phyloP scores from a whole-genome alignment of 2,797 vertebrate species.

The Xenentodon cancila region DNA sequence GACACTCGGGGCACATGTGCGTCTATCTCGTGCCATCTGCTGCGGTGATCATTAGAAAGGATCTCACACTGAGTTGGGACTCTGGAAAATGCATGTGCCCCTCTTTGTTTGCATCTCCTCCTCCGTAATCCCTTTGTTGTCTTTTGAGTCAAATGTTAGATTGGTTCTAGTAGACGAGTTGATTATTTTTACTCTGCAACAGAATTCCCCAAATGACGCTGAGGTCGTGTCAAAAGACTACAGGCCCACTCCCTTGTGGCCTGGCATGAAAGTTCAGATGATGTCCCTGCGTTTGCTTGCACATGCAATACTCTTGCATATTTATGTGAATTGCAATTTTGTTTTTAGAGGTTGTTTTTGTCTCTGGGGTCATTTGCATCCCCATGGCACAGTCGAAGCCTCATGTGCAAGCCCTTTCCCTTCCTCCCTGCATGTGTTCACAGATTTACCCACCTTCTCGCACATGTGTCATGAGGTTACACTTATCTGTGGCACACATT shows the following conservation, averaged over 20 bases:
- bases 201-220: conserved; percentile 60
- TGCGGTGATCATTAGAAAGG: conserved; percentile 62
- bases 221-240: conserved; percentile 37
- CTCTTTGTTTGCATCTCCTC: conserved; percentile 33
- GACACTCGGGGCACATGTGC: conserved; percentile 37
- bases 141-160: conserved; percentile 42
- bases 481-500: not conserved
- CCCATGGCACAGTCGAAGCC: conserved; percentile 30
- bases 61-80: conserved; percentile 64
- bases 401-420: not conserved
- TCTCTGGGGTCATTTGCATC: conserved; percentile 63
- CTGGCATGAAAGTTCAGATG: conserved; percentile 58
- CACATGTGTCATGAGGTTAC: not conserved
- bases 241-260: conserved; percentile 42
- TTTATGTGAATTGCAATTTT: conserved; percentile 36
- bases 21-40: conserved; percentile 69
- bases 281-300: conserved; percentile 16
- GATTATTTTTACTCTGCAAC: conserved; percentile 54
- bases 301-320: conserved; percentile 26
- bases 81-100: conserved; percentile 34
- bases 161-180: conserved; percentile 35
- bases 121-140: conserved; percentile 53
- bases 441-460: not conserved
- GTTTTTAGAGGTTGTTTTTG: conserved; percentile 29
- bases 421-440: conserved; percentile 8